Evolutionary conservation across 2,113 vertebrate species (phyloP).

Genomic region (Electrona antarctica): DNA sequence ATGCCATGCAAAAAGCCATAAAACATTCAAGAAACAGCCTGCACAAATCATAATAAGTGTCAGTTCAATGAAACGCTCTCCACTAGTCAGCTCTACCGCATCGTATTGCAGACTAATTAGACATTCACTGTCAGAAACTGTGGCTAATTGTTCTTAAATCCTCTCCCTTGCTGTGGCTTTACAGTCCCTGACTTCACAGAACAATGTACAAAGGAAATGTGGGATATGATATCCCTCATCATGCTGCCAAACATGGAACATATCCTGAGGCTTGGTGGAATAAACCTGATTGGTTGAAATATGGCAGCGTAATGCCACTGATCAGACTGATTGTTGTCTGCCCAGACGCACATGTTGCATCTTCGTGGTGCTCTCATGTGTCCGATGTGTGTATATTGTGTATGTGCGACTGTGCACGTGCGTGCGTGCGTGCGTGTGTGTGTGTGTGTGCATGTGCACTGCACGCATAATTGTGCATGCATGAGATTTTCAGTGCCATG

Average conservation of each 20-base stretch:
- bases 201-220: constrained; percentile 41
- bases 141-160: constrained; percentile 37
- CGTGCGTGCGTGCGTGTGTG: neutral
- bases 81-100: neutral
- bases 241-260: constrained; percentile 70
- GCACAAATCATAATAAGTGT: constrained; percentile 24
- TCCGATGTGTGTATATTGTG: neutral
- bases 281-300: constrained; percentile 68
- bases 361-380: neutral
- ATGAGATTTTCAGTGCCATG: neutral
- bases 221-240: constrained; percentile 49
- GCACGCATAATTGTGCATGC: neutral
- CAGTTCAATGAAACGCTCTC: neutral
- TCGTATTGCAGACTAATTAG: constrained; percentile 33
- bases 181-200: constrained; percentile 27
- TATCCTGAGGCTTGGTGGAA: constrained; percentile 64
- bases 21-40: neutral
- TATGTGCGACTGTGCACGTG: constrained; percentile 8
- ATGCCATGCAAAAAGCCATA: neutral
- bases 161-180: constrained; percentile 14
- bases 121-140: constrained; percentile 26
- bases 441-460: neutral
- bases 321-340: constrained; percentile 72
- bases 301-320: constrained; percentile 67
- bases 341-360: neutral